These are phyloP conservation scores for Grantiella picta DNA, from an alignment of 2,113 vertebrate genomes.

Conservation along the genomic window DNA sequence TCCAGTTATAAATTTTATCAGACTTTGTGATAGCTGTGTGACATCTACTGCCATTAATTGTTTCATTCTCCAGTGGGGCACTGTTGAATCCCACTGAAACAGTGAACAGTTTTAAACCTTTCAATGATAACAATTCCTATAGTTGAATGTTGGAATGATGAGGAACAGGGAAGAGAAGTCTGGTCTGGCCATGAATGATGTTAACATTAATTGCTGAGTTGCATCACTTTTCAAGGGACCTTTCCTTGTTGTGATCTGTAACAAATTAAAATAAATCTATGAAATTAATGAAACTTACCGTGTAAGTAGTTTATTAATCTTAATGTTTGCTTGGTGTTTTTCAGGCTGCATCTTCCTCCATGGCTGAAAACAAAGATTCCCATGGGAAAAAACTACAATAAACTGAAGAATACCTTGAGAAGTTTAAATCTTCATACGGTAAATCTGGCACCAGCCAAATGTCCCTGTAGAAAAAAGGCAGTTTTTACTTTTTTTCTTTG, in stretches of 20 bases:
- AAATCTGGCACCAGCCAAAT: slow-evolving; percentile 34
- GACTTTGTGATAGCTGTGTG: background rate
- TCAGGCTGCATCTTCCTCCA: slow-evolving; percentile 89
- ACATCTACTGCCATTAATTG: accelerated
- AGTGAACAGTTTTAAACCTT: background rate
- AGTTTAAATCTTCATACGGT: slow-evolving; percentile 95
- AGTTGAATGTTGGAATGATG: background rate
- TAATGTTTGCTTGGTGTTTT: slow-evolving; percentile 1
- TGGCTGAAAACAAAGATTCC: slow-evolving; percentile 98
- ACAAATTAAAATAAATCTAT: background rate
- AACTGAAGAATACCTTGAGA: slow-evolving; percentile 89
- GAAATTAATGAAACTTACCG: background rate
- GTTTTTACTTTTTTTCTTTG: background rate
- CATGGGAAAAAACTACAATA: slow-evolving; percentile 94
- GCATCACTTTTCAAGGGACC: background rate
- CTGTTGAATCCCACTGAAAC: background rate
- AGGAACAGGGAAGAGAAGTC: background rate
- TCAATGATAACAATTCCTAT: background rate
- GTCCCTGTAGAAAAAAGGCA: background rate
- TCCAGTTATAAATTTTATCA: background rate
- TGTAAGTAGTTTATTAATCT: background rate
- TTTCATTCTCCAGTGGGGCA: background rate
- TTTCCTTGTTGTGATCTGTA: background rate
- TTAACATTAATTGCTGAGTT: background rate
- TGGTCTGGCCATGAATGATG: background rate